These are phyloP conservation scores for Epicauta chinensis DNA, from an alignment of 1,140 invertebrate genomes.

Conservation along the genomic window DNA sequence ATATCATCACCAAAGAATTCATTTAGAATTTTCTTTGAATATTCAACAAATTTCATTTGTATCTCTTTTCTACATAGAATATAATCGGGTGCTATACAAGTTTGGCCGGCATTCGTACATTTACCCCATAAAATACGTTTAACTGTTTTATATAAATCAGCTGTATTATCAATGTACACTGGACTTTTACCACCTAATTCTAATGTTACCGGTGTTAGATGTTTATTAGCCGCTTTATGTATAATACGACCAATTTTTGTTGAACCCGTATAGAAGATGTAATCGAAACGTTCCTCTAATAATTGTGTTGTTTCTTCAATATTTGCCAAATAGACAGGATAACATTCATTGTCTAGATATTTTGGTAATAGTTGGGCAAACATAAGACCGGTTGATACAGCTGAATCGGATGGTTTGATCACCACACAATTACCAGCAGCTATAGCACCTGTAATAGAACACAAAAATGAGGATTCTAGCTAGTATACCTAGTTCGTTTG, in stretches of 20 bases:
- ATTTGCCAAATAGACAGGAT: constrained; percentile 63
- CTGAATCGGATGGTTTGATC: constrained; percentile 93
- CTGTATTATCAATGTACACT: constrained; percentile 47
- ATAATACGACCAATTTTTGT: constrained; percentile 83
- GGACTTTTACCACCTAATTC: constrained; percentile 91
- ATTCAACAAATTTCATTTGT: constrained; percentile 62
- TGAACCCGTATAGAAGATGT: constrained; percentile 97
- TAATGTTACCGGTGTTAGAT: constrained; percentile 89
- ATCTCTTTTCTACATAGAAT: constrained; percentile 79
- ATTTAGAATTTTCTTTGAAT: constrained; percentile 59
- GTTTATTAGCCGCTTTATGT: constrained; percentile 80
- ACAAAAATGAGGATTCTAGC: constrained; percentile 21
- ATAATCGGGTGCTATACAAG: constrained; percentile 98
- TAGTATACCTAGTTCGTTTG: no score
- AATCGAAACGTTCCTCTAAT: constrained; percentile 87
- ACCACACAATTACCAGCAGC: constrained; percentile 94
- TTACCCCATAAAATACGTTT: constrained; percentile 96
- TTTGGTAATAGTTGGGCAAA: constrained; percentile 76
- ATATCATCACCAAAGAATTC: constrained; percentile 82
- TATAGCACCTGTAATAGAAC: constrained; percentile 58
- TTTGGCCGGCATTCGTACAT: constrained; percentile 89
- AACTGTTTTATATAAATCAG: constrained; percentile 62
- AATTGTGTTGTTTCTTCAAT: constrained; percentile 78
- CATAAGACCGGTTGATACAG: constrained; percentile 64
- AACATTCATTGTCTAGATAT: constrained; percentile 71